Percentiles rank a stretch among this genome's conserved stretches.
These are phyloP conservation scores for Oostethus manadensis DNA, from an alignment of 2,113 vertebrate genomes.

Conservation along the genomic window DNA sequence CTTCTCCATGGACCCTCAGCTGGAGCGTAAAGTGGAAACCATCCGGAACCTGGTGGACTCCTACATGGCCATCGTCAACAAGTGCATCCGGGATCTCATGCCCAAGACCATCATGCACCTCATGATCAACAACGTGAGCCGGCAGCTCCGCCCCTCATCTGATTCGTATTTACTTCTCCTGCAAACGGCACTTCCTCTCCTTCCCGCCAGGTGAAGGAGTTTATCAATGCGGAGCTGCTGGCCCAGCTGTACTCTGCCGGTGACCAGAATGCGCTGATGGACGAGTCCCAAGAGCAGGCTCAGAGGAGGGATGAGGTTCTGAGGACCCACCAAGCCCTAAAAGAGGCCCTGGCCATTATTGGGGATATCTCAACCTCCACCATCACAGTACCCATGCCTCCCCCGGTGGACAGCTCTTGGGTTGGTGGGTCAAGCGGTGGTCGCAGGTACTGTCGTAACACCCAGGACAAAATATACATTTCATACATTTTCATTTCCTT, in stretches of 20 bases:
- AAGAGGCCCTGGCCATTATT: conserved; percentile 86
- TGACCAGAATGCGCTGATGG: conserved; percentile 91
- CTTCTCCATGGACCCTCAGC: conserved; percentile 95
- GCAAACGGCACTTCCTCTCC: conserved; percentile 3
- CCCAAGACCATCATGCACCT: conserved; percentile 97
- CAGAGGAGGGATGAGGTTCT: conserved; percentile 87
- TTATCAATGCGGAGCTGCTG: conserved; percentile 92
- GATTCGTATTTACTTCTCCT: no score
- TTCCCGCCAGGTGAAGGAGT: conserved; percentile 85
- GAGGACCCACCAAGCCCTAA: conserved; percentile 84
- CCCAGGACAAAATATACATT: background rate
- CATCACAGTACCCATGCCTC: conserved; percentile 81
- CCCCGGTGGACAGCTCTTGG: conserved; percentile 88
- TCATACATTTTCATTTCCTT: no score
- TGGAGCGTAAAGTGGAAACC: conserved; percentile 96
- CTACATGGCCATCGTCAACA: conserved; percentile 98
- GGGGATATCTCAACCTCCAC: conserved; percentile 89
- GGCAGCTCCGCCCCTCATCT: background rate
- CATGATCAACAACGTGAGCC: conserved; percentile 92
- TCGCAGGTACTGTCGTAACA: conserved; percentile 38
- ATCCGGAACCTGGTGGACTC: conserved; percentile 95
- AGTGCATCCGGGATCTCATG: conserved; percentile 92
- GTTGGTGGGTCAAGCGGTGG: conserved; percentile 54
- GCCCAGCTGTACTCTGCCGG: conserved; percentile 91
- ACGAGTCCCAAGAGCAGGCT: conserved; percentile 89